These are phyloP conservation scores for Aspidiotus destructor DNA, from an alignment of 2,888 invertebrate genomes.

Conservation along the genomic window DNA sequence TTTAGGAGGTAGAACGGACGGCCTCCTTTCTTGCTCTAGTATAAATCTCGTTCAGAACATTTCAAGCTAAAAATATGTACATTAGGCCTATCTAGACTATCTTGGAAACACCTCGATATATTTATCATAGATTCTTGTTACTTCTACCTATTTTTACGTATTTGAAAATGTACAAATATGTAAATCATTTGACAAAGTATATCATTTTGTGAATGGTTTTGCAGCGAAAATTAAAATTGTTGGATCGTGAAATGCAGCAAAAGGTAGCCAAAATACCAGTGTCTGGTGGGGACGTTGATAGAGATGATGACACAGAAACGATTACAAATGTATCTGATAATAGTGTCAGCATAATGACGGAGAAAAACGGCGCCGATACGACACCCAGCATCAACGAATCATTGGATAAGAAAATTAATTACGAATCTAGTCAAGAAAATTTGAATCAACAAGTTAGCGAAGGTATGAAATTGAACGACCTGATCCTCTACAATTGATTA, in stretches of 20 bases:
- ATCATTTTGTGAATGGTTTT: not conserved
- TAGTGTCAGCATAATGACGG: constrained; percentile 18
- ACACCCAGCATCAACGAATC: constrained; percentile 27
- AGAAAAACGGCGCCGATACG: constrained; percentile 23
- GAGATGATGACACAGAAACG: constrained; percentile 22
- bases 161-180: too few species aligned
- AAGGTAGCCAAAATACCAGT: constrained; percentile 11
- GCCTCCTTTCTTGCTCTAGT: too few species aligned
- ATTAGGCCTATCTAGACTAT: not conserved
- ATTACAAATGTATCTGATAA: constrained; percentile 25
- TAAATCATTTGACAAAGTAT: too few species aligned
- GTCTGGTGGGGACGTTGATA: constrained; percentile 12
- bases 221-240: constrained; percentile 28
- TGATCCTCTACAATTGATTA: too few species aligned
- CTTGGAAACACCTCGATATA: too few species aligned
- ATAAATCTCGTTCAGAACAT: too few species aligned
- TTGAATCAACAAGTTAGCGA: constrained; percentile 25
- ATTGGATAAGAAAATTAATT: constrained; percentile 14
- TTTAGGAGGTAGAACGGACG: too few species aligned
- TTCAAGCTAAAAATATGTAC: too few species aligned
- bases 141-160: too few species aligned
- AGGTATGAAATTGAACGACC: not conserved
- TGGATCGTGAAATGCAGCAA: constrained; percentile 25
- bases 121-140: too few species aligned
- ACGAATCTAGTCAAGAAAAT: constrained; percentile 32